Evolutionary conservation across 1,140 invertebrate genomes (phyloP), one percentile per base, ranked within the genome.

Genomic region (Yoshiicerus persimilis): DNA sequence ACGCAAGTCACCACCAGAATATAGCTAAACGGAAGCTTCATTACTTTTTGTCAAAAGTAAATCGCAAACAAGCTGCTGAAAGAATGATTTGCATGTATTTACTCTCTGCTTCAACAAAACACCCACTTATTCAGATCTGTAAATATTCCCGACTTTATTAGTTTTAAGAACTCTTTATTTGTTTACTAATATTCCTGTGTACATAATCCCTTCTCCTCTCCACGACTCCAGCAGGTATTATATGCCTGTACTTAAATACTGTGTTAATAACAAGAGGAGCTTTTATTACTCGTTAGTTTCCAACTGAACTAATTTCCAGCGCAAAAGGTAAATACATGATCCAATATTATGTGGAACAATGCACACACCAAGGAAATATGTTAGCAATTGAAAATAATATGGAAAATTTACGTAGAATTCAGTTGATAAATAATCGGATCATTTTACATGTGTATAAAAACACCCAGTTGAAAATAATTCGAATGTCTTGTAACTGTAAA

Each of bases 1-100:
- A 32, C 66, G 30, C 8, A 32, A 70, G 13, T 30, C 23, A 30
- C 66, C 10, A 23, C 16, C 16, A 23, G 56, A 1, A 8, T 20
- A 23, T 80, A 36, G 20, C 75, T 80, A 36, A 70, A 16, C 27
- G 25, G 6, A 36, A 80, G 34, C 32, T 38, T 38, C 66, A 30
- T 6, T n/a, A 30, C 64, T 70, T 70, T 30, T n/a, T 70, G 64
- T 70, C 64, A 80, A 36, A 80, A 80, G 30, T 80, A 80, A 80
- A 80, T 80, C 32, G 75, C 34, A 80, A 80, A 80, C 75, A 80
- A 80, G 75, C 20, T 80, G 75, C 9, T 80, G 75, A 80, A 70
- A 70, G 66, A 70, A 38, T 80, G 75, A 80, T n/a, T 36, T 38
- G 30, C 34, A 80, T 36, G 30, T 38, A 80, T 80, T 80, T 80